Conservation (phyloP, 2,113 vertebrate genomes). For the Neotoma lepida region DNA sequence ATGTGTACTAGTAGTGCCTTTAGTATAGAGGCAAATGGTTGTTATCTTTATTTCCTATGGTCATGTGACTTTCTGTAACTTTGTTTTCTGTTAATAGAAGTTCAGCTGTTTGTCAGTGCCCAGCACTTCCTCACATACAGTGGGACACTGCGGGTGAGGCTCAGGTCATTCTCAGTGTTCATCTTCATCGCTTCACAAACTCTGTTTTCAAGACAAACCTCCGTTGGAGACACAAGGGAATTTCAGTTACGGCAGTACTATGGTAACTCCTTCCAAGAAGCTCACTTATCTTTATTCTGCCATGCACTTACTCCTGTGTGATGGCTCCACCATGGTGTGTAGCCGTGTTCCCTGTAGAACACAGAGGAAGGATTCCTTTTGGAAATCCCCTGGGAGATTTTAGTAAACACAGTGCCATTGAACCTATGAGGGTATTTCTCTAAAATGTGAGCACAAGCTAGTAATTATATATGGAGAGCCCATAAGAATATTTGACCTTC, state of each 20-base stretch:
- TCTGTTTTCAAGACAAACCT: constrained; percentile 2
- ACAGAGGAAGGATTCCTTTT: neutral
- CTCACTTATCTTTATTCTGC: neutral
- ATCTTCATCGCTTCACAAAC: neutral
- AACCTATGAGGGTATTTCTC: neutral
- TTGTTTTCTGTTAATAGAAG: constrained; percentile 28
- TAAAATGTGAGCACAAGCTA: neutral
- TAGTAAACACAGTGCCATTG: neutral
- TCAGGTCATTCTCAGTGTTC: neutral
- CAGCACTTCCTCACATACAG: neutral
- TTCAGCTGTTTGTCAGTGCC: neutral
- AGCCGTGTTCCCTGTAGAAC: neutral
- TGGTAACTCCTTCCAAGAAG: neutral
- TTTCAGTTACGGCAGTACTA: neutral
- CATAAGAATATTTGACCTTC: constrained; percentile 4
- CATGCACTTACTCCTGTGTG: neutral
- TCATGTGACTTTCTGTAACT: constrained; percentile 18
- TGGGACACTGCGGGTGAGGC: neutral
- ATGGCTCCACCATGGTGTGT: neutral
- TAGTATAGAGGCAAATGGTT: constrained; percentile 44
- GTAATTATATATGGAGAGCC: neutral
- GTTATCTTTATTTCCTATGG: constrained; percentile 2
- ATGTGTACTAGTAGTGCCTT: constrained; percentile 71
- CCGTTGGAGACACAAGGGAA: neutral
- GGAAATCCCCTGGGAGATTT: constrained; percentile 18